Evolutionary conservation across 2,113 vertebrate genomes (phyloP).

Genomic region (Delphinus delphis): DNA sequence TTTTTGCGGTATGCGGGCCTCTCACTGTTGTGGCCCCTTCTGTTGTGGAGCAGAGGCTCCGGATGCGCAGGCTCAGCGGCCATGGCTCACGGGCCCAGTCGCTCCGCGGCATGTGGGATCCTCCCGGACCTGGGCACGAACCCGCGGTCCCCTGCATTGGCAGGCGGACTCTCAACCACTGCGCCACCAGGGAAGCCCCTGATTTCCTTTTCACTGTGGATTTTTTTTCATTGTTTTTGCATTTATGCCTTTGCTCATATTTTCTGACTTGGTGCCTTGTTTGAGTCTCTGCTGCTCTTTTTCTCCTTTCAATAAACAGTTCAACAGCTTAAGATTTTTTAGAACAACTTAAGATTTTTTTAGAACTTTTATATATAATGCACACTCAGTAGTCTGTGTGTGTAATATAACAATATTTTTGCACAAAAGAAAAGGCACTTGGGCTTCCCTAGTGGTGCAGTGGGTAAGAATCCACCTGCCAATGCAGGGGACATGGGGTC

Average conservation of each 20-base stretch:
- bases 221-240: not conserved
- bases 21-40: too few species aligned
- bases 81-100: too few species aligned
- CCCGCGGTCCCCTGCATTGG: too few species aligned
- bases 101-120: too few species aligned
- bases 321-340: not conserved
- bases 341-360: not conserved
- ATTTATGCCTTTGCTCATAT: not conserved
- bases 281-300: not conserved
- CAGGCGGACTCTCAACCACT: too few species aligned
- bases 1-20: not conserved
- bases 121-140: too few species aligned
- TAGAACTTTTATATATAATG: constrained; percentile 11
- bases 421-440: not conserved
- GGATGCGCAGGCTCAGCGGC: too few species aligned
- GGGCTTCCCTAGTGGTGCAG: too few species aligned
- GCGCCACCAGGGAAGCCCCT: not conserved
- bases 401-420: not conserved
- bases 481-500: too few species aligned
- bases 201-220: not conserved
- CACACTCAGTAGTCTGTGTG: not conserved
- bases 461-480: too few species aligned
- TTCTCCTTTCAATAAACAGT: not conserved
- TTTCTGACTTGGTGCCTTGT: not conserved
- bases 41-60: too few species aligned